Conservation (phyloP, 2,113 vertebrate genomes). For the Hemichromis elongatus region DNA sequence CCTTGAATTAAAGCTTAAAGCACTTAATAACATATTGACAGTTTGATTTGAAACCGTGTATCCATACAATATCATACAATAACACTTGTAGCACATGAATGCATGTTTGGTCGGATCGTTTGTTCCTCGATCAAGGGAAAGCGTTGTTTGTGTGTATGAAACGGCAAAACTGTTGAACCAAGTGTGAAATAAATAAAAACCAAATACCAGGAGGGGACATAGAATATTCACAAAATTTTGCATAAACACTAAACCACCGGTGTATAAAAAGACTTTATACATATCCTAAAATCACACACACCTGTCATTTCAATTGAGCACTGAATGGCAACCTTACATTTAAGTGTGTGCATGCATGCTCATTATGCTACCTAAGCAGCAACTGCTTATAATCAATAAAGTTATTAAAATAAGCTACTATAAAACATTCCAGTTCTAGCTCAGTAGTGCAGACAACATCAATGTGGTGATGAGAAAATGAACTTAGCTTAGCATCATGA, state of each 20-base stretch:
- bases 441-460: too few species aligned
- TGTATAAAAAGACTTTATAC: neutral
- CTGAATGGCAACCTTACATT: neutral
- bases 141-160: too few species aligned
- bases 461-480: neutral
- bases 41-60: neutral
- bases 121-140: too few species aligned
- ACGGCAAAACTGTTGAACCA: too few species aligned
- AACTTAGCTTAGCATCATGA: too few species aligned
- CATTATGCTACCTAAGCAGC: neutral
- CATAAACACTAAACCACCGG: neutral
- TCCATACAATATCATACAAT: neutral
- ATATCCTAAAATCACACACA: neutral
- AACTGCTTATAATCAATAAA: neutral
- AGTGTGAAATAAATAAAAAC: too few species aligned
- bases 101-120: neutral
- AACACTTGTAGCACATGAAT: neutral
- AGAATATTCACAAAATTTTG: neutral
- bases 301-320: neutral
- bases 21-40: neutral
- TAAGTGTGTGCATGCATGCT: neutral
- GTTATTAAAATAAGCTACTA: neutral
- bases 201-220: neutral
- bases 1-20: neutral
- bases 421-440: neutral